Conservation (phyloP, 2,888 invertebrate genomes). For the Allolobophora icterica region DNA sequence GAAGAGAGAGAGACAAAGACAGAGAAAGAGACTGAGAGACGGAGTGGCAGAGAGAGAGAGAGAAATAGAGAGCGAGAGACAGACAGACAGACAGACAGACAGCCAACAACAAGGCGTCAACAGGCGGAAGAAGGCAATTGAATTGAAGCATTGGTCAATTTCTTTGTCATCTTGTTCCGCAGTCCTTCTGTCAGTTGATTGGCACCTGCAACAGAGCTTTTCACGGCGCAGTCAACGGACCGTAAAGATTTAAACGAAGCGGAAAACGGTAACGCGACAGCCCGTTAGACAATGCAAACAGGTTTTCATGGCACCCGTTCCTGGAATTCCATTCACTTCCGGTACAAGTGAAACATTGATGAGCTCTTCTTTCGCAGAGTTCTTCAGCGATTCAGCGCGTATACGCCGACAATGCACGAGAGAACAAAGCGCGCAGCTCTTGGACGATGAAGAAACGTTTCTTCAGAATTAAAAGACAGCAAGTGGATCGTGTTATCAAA, state of each 20-base stretch:
- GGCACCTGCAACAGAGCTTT: slow-evolving; percentile 7
- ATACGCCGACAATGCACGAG: background rate
- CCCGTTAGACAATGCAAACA: background rate
- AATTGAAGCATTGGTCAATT: background rate
- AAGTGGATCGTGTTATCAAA: background rate
- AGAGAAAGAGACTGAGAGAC: too few relatives aligned
- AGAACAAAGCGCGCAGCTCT: background rate
- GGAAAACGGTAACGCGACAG: background rate
- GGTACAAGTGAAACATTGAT: background rate
- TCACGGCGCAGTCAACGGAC: background rate
- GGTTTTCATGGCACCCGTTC: background rate
- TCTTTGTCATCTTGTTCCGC: background rate
- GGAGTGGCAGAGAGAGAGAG: too few relatives aligned
- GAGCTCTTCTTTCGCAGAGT: background rate
- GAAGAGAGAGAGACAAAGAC: too few relatives aligned
- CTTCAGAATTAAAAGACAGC: background rate
- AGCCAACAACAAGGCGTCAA: too few relatives aligned
- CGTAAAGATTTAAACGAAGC: background rate
- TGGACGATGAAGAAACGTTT: background rate
- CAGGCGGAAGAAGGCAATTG: background rate
- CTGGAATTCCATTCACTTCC: background rate
- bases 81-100: too few relatives aligned
- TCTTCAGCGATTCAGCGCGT: background rate
- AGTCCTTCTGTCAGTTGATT: background rate
- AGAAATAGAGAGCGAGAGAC: too few relatives aligned